These are phyloP conservation scores for Myocastor coypus DNA, from an alignment of 2,113 vertebrate genomes.

Conservation along the genomic window DNA sequence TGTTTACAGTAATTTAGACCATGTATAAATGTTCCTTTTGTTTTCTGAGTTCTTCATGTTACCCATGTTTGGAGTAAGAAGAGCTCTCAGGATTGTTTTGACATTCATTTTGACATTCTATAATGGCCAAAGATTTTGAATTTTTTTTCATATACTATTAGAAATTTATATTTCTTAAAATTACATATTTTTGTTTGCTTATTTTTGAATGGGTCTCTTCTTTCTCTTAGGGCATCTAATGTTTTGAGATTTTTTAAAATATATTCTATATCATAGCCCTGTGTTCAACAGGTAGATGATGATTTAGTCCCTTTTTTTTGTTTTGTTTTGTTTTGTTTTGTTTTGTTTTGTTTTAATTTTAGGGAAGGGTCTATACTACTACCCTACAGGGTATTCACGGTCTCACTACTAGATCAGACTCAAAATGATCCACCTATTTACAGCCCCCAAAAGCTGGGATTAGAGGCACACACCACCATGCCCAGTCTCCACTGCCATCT, in stretches of 20 bases:
- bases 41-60: neutral
- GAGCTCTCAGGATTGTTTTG: neutral
- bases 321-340: too few relatives aligned
- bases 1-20: neutral
- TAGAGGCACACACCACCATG: too few relatives aligned
- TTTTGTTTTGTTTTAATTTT: too few relatives aligned
- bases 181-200: neutral
- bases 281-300: neutral
- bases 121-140: neutral
- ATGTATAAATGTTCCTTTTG: neutral
- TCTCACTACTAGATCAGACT: too few relatives aligned
- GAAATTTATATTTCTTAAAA: neutral
- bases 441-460: too few relatives aligned
- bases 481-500: too few relatives aligned
- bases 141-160: neutral
- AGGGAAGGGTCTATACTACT: too few relatives aligned
- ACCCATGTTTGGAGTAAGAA: neutral
- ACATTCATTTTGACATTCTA: neutral
- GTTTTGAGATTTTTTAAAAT: neutral
- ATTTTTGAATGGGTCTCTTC: neutral
- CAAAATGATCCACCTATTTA: too few relatives aligned
- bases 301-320: neutral
- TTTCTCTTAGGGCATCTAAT: neutral
- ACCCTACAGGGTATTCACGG: too few relatives aligned
- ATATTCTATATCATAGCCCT: neutral